A percentile compares a stretch with the other conserved stretches of the same genome.
Conservation (phyloP, 53 echinoderm and acorn worm genomes). For the Holothuria leucospilota region DNA sequence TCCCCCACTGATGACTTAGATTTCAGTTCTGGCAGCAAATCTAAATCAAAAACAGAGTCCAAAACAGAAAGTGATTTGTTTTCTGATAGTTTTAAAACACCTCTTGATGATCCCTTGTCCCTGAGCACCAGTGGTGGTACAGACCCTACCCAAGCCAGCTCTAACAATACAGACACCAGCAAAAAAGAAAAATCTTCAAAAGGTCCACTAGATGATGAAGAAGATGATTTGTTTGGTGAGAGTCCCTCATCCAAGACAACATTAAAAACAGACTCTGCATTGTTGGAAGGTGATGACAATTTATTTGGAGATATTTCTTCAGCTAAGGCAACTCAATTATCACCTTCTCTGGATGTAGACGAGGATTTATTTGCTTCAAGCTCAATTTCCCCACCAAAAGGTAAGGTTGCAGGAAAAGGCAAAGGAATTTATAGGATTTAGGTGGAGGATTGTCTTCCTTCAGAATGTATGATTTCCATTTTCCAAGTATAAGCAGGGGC, state of each 20-base stretch:
- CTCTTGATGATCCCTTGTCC: constrained; percentile 2
- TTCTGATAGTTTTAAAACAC: neutral
- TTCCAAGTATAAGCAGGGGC: too few relatives aligned
- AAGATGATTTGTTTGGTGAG: constrained; percentile 53
- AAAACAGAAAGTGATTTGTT: constrained; percentile 37
- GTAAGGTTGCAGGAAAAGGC: neutral
- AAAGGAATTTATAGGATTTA: too few relatives aligned
- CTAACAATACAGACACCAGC: neutral
- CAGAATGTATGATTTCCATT: too few relatives aligned
- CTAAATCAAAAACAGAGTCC: constrained; percentile 38
- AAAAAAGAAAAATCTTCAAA: neutral
- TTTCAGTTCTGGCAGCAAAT: neutral
- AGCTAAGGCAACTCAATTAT: constrained; percentile 37
- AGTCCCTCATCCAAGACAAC: neutral
- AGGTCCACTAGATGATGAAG: too few relatives aligned
- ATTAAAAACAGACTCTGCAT: neutral
- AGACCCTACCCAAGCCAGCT: neutral
- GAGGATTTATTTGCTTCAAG: constrained; percentile 77
- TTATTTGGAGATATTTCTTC: constrained; percentile 17
- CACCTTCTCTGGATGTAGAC: constrained; percentile 57
- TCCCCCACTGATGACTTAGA: neutral
- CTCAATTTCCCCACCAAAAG: constrained; percentile 26
- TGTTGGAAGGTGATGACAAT: constrained; percentile 13
- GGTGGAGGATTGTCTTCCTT: too few relatives aligned
- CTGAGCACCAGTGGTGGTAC: neutral